Evolutionary conservation across 2,797 vertebrate species (phyloP).

Genomic region (Takifugu ocellatus): DNA sequence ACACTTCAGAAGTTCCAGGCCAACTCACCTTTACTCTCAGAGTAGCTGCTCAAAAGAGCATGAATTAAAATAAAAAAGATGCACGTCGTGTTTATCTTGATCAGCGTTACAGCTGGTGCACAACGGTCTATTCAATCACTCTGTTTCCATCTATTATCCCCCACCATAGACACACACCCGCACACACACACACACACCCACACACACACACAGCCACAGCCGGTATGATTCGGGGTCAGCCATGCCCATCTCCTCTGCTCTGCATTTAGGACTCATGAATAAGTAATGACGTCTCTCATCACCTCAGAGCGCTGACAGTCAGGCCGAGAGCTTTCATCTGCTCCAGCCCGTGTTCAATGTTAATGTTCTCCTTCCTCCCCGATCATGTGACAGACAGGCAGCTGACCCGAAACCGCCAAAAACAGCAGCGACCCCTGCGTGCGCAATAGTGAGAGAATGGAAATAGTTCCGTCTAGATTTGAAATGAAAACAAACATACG

Average conservation of each 20-base stretch:
- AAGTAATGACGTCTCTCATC: constrained; percentile 74
- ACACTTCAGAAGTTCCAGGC: not conserved
- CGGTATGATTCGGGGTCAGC: constrained; percentile 62
- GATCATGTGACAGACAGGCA: constrained; percentile 77
- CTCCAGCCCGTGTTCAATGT: constrained; percentile 72
- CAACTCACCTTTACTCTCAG: constrained; percentile 4
- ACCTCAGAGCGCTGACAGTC: constrained; percentile 73
- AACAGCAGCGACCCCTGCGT: constrained; percentile 58
- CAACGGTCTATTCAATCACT: constrained; percentile 50
- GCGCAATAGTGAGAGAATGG: constrained; percentile 51
- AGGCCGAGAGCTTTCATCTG: constrained; percentile 71
- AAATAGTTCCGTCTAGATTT: constrained; percentile 57
- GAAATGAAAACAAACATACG: constrained; percentile 1
- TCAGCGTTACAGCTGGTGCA: constrained; percentile 42
- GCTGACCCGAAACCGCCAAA: constrained; percentile 73
- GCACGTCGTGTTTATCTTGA: constrained; percentile 34
- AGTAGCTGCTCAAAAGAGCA: not conserved
- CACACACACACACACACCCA: constrained; percentile 15
- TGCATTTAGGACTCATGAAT: constrained; percentile 77
- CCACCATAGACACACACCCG: constrained; percentile 15
- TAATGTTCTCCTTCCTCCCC: constrained; percentile 74
- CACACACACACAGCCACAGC: constrained; percentile 39
- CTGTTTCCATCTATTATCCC: constrained; percentile 48
- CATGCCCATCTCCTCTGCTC: constrained; percentile 73
- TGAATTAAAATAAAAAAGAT: constrained; percentile 19